Conservation (phyloP, 37 sponge, comb jelly and placozoan species). For the Petrosia ficiformis region DNA sequence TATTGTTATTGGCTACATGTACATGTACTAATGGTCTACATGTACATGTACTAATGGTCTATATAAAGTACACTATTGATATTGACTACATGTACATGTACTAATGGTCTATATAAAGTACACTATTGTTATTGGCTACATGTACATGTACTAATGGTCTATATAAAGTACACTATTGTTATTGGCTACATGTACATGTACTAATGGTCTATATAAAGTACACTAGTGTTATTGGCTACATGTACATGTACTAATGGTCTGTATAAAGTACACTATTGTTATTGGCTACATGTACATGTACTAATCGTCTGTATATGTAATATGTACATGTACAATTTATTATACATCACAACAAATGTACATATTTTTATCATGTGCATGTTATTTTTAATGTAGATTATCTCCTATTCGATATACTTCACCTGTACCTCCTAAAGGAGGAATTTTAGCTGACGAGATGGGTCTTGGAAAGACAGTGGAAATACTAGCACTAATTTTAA, state of each 20-base stretch:
- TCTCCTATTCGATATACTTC: background rate
- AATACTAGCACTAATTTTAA: constrained; percentile 76
- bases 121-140: too few relatives aligned
- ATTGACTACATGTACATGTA: too few relatives aligned
- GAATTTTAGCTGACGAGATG: constrained; percentile 99
- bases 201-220: background rate
- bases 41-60: too few relatives aligned
- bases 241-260: background rate
- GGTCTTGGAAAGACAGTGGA: constrained; percentile 98
- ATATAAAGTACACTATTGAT: too few relatives aligned
- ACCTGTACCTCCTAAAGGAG: constrained; percentile 34
- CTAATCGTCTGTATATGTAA: background rate
- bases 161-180: too few relatives aligned
- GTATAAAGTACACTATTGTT: too few relatives aligned
- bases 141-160: too few relatives aligned
- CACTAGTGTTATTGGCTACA: too few relatives aligned
- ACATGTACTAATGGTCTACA: background rate
- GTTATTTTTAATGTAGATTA: constrained; percentile 27
- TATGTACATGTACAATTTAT: background rate
- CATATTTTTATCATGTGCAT: background rate
- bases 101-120: too few relatives aligned
- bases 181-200: background rate
- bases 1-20: too few relatives aligned
- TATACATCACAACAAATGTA: background rate
- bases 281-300: constrained; percentile 1